Conservation (phyloP, 1,140 invertebrate genomes). For the Sinonovacula constricta region DNA sequence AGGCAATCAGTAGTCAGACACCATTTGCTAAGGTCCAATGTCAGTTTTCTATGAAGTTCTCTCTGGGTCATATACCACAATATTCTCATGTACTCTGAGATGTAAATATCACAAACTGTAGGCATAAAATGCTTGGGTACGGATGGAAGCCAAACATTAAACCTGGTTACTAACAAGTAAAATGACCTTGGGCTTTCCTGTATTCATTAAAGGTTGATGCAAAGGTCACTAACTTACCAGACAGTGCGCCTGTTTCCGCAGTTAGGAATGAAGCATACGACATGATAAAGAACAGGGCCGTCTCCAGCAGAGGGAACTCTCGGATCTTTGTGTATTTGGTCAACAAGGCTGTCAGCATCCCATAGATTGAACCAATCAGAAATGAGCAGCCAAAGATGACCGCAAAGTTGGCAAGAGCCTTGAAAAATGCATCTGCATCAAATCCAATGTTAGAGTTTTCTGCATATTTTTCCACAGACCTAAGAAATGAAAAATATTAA, state of each 20-base stretch:
- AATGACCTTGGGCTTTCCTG: not conserved
- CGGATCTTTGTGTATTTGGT: constrained; percentile 97
- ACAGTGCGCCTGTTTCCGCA: constrained; percentile 96
- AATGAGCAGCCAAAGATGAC: constrained; percentile 95
- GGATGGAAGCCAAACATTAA: too few species aligned
- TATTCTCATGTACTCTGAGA: too few species aligned
- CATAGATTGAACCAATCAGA: constrained; percentile 93
- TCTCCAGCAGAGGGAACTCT: constrained; percentile 97
- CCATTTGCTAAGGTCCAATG: too few species aligned
- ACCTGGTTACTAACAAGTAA: too few species aligned
- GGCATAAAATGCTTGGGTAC: too few species aligned
- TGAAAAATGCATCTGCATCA: constrained; percentile 90
- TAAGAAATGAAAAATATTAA: constrained; percentile 48
- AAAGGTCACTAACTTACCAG: too few species aligned
- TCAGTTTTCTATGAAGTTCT: too few species aligned
- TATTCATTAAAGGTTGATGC: too few species aligned
- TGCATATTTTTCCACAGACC: constrained; percentile 66
- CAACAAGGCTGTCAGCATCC: constrained; percentile 94
- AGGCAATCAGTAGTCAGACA: too few species aligned
- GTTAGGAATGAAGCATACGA: constrained; percentile 98
- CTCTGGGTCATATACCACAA: too few species aligned
- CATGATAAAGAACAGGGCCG: constrained; percentile 97
- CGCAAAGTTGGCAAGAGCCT: constrained; percentile 93
- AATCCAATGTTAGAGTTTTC: constrained; percentile 80
- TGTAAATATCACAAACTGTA: too few species aligned